Evolutionary conservation across 2,888 invertebrate genomes (phyloP).

Genomic region (Xylophagus ater): DNA sequence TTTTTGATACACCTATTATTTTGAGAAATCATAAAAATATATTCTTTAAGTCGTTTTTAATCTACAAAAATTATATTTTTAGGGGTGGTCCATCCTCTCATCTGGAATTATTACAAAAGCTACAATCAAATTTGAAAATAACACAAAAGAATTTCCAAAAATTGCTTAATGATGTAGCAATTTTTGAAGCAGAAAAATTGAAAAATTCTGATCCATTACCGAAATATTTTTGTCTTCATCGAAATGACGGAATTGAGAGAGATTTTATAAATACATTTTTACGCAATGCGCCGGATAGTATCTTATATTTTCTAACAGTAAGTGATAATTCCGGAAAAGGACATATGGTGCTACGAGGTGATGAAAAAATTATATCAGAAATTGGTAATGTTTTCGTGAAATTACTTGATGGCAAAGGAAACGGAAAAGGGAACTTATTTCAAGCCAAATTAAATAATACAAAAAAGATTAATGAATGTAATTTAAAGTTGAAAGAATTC

Average conservation of each 20-base stretch:
- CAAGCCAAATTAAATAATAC: conserved; percentile 68
- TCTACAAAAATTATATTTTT: too few species aligned
- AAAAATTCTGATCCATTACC: conserved; percentile 41
- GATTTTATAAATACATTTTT: conserved; percentile 63
- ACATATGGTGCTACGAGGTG: conserved; percentile 43
- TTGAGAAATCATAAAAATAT: too few species aligned
- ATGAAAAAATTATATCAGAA: conserved; percentile 28
- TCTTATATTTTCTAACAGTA: conserved; percentile 56
- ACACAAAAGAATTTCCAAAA: conserved; percentile 53
- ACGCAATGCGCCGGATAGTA: conserved; percentile 45
- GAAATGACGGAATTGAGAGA: conserved; percentile 60
- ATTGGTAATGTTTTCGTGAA: conserved; percentile 47
- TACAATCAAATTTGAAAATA: conserved; percentile 55
- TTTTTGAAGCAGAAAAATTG: conserved; percentile 53
- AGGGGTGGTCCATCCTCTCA: conserved; percentile 63
- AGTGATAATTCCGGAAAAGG: conserved; percentile 56
- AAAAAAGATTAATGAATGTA: conserved; percentile 51
- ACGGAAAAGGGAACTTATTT: conserved; percentile 57
- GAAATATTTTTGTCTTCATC: conserved; percentile 47
- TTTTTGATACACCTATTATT: too few species aligned
- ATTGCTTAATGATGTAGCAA: conserved; percentile 56
- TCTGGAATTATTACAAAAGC: conserved; percentile 58
- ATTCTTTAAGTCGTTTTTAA: too few species aligned
- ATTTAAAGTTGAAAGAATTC: conserved; percentile 47
- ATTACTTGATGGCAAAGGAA: conserved; percentile 64